A percentile compares a stretch with the other conserved stretches of the same genome.
Evolutionary conservation across 2,888 invertebrate genomes (phyloP).

Genomic region (Stenurella melanura): DNA sequence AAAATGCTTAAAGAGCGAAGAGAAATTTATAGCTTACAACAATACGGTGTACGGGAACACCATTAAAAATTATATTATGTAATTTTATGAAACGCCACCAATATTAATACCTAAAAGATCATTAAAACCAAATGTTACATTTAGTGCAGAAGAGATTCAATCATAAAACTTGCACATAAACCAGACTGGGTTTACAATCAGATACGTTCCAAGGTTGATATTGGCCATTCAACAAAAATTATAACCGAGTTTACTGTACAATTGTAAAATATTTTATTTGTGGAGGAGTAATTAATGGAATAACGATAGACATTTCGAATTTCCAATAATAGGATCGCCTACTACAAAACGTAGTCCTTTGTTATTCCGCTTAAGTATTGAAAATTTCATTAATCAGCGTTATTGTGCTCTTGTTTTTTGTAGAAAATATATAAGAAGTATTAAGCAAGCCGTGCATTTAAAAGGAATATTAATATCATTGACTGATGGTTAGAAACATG

Average conservation of each 20-base stretch:
- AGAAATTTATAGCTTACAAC: not conserved
- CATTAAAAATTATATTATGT: constrained; percentile 4
- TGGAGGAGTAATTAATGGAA: not conserved
- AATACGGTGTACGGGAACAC: not conserved
- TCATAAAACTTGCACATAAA: constrained; percentile 4
- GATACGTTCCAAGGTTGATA: constrained; percentile 1
- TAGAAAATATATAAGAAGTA: no score
- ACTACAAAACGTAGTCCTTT: not conserved
- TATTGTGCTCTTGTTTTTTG: not conserved
- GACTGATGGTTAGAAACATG: no score
- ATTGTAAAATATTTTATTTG: constrained; percentile 1
- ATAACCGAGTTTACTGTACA: not conserved
- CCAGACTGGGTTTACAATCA: not conserved
- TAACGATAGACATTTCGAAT: not conserved
- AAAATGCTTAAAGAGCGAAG: not conserved
- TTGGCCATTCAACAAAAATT: constrained; percentile 1
- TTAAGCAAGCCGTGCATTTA: no score
- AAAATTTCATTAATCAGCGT: not conserved
- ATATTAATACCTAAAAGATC: not conserved
- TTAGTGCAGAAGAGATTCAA: constrained; percentile 3
- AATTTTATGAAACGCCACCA: constrained; percentile 7
- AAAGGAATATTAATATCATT: no score
- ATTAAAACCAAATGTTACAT: constrained; percentile 7
- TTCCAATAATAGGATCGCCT: not conserved
- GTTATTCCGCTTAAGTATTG: not conserved